Conservation (phyloP, 1,140 invertebrate species). For the Drosophila parvula region DNA sequence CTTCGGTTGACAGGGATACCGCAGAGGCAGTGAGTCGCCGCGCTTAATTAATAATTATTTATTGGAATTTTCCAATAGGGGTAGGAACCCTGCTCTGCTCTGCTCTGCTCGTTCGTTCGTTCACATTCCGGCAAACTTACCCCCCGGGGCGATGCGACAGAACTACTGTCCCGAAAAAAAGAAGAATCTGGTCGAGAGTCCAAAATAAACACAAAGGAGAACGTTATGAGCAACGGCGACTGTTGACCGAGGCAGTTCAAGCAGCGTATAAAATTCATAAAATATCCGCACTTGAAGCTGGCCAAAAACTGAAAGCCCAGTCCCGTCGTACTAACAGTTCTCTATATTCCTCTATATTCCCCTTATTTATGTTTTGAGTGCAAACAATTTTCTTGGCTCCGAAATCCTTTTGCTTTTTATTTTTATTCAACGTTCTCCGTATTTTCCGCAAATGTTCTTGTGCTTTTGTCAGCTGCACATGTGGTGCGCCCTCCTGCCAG, state of each 20-base stretch:
- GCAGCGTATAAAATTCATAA: constrained; percentile 80
- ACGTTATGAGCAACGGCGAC: constrained; percentile 7
- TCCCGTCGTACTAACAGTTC: constrained; percentile 6
- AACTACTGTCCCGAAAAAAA: constrained; percentile 21
- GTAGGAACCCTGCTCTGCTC: too few species aligned
- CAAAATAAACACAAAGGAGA: constrained; percentile 19
- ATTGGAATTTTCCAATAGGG: constrained; percentile 40
- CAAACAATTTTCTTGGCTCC: constrained; percentile 62
- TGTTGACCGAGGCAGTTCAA: constrained; percentile 65
- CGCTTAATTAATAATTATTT: constrained; percentile 51
- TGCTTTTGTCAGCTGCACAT: constrained; percentile 79
- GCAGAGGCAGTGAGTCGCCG: constrained; percentile 13
- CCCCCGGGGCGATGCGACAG: constrained; percentile 34
- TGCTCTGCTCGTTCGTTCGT: background rate
- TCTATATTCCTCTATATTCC: constrained; percentile 43
- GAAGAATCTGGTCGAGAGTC: constrained; percentile 16
- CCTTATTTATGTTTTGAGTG: constrained; percentile 66
- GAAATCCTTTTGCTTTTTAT: background rate
- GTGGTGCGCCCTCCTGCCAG: constrained; percentile 30
- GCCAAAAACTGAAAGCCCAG: constrained; percentile 44
- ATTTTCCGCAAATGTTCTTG: constrained; percentile 43
- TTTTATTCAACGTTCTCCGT: constrained; percentile 5
- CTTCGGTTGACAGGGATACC: constrained; percentile 20
- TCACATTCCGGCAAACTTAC: constrained; percentile 1
- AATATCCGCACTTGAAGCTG: constrained; percentile 73